Percentiles rank a stretch among this genome's conserved stretches.
Conservation (phyloP, 2,113 vertebrate species). For the Aegotheles bennettii region DNA sequence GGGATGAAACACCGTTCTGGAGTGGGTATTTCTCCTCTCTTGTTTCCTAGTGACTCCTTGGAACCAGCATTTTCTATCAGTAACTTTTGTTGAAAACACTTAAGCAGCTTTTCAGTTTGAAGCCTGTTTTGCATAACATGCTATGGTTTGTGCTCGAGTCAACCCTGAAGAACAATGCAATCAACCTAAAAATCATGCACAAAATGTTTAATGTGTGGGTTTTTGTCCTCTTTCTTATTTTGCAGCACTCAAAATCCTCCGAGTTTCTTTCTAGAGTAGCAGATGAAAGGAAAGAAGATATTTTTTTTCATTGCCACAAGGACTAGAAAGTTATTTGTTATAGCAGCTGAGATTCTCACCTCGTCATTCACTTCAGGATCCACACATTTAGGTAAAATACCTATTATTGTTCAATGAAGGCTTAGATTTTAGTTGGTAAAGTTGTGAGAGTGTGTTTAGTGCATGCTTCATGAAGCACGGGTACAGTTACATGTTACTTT, state of each 20-base stretch:
- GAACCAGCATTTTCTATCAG: not conserved
- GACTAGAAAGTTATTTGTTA: not conserved
- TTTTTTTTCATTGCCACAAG: not conserved
- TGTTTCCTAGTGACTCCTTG: not conserved
- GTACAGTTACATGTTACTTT: not conserved
- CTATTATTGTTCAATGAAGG: not conserved
- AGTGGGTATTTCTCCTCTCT: not conserved
- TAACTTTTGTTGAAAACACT: not conserved
- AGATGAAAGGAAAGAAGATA: not conserved
- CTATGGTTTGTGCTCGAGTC: not conserved
- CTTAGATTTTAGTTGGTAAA: not conserved
- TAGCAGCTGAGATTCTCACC: not conserved
- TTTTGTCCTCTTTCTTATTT: constrained; percentile 22
- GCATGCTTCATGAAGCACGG: not conserved
- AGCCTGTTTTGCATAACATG: not conserved
- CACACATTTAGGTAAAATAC: not conserved
- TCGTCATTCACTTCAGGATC: not conserved
- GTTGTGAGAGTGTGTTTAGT: not conserved
- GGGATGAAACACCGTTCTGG: not conserved
- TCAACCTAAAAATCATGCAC: not conserved
- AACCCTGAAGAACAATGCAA: not conserved
- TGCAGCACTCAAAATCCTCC: not conserved
- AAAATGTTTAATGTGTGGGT: not conserved
- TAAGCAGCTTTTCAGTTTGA: not conserved
- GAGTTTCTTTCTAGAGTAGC: not conserved